Percentiles rank a stretch among this genome's conserved stretches.
phyloP scores from a whole-genome alignment of 92 coral and sea anemone species.

The Anthopleura xanthogrammica region DNA sequence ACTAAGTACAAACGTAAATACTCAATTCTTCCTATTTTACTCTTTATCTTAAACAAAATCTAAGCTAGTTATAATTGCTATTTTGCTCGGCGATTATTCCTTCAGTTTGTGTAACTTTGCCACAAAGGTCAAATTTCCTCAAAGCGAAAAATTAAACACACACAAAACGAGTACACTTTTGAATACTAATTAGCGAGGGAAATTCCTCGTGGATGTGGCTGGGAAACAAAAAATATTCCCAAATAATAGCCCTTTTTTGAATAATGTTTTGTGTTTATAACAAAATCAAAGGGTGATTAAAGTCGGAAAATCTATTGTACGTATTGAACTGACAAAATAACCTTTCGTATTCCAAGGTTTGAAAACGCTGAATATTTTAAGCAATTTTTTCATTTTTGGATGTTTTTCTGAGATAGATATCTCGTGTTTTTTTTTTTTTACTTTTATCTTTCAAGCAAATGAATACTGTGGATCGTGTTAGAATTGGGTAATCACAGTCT shows the following conservation, averaged over 20 bases:
- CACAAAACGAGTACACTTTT: conserved; percentile 24
- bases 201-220: conserved; percentile 1
- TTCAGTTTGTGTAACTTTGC: conserved; percentile 19
- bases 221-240: conserved; percentile 13
- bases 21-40: background rate
- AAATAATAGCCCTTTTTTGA: background rate
- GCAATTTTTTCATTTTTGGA: background rate
- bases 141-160: conserved; percentile 9
- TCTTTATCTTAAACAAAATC: background rate
- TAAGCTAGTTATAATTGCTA: background rate
- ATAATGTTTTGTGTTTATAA: background rate
- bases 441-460: background rate
- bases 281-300: background rate
- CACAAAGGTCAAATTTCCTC: conserved; percentile 13
- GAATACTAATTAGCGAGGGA: conserved; percentile 38
- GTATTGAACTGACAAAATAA: background rate
- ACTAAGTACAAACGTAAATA: conserved; percentile 23
- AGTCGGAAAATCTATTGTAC: background rate
- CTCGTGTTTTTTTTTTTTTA: conserved; percentile 5
- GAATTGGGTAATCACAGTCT: background rate
- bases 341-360: background rate
- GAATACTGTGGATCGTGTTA: conserved; percentile 14
- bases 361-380: background rate
- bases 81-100: background rate
- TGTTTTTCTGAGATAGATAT: conserved; percentile 15